Percentiles rank a stretch among this genome's conserved stretches.
Conservation (phyloP, 2,797 vertebrate genomes). For the Eulemur mongoz region DNA sequence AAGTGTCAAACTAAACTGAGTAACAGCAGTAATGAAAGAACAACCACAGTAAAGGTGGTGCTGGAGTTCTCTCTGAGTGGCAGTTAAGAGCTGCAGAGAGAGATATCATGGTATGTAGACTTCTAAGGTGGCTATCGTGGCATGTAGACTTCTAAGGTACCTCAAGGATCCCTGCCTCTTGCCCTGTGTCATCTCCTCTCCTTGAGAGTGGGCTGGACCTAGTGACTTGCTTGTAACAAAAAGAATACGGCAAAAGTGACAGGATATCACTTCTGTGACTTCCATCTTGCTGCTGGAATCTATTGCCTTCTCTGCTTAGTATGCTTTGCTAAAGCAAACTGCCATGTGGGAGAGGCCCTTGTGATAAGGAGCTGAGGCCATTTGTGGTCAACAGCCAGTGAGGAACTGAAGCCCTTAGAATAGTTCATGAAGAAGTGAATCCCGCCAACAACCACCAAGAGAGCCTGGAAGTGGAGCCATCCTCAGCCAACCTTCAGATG, state of each 20-base stretch:
- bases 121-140: background rate
- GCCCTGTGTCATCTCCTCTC: background rate
- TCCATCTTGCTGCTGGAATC: background rate
- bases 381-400: background rate
- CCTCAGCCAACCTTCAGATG: background rate
- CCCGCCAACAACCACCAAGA: background rate
- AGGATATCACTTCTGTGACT: background rate
- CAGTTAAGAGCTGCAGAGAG: background rate
- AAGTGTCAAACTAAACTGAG: background rate
- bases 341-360: background rate
- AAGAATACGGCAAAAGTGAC: background rate
- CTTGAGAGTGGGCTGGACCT: background rate
- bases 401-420: background rate
- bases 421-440: background rate
- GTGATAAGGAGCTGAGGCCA: background rate
- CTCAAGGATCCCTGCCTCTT: background rate
- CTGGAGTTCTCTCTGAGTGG: too few relatives aligned
- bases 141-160: background rate
- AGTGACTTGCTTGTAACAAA: background rate
- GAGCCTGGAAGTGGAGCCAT: background rate
- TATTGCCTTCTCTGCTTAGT: background rate
- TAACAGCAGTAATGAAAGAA: background rate
- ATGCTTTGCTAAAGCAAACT: background rate
- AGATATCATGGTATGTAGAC: background rate
- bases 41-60: fast-evolving